Evolutionary conservation across 2,888 invertebrate genomes (phyloP), one percentile per base, ranked within the genome.

Genomic region (Hypomecis atomaria): DNA sequence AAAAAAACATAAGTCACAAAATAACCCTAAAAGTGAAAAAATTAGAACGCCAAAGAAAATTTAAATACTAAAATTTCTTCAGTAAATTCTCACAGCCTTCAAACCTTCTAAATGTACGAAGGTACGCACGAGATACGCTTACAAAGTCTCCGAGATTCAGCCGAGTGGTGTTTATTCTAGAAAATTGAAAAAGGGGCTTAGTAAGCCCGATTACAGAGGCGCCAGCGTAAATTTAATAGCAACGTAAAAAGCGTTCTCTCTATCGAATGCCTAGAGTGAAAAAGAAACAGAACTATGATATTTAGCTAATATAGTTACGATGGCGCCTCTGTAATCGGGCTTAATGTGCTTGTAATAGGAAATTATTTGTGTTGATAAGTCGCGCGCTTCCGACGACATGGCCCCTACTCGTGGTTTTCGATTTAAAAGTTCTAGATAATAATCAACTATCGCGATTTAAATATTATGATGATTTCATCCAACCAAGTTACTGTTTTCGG

Each of bases 161-260:
- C 63, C 67, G 44, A 63, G 62, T 52, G 67, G 75, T 87, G 84
- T 90, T 90, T 89, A 84, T 86, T 86, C 84, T 85, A 78, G 83
- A 84, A 90, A 90, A 90, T 90, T 89, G 90, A 81, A 84, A 87
- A 84, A 82, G 74, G 84, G 75, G 84, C 85, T 89, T 87, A 88
- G 81, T n/a, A n/a, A n/a, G n/a, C n/a, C n/a, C n/a, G n/a, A n/a
- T n/a, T n/a, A n/a, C n/a, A n/a, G n/a, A n/a, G n/a, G n/a, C n/a
- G n/a, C n/a, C n/a, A n/a, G n/a, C n/a, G n/a, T n/a, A n/a, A n/a
- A n/a, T n/a, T n/a, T n/a, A n/a, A n/a, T n/a, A n/a, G n/a, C n/a
- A n/a, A n/a, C n/a, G n/a, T n/a, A n/a, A n/a, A n/a, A n/a, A n/a
- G n/a, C n/a, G n/a, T n/a, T n/a, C n/a, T n/a, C n/a, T n/a, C n/a